These are phyloP conservation scores for Athalia rosae DNA, from an alignment of 2,888 invertebrate species.

Conservation along the genomic window DNA sequence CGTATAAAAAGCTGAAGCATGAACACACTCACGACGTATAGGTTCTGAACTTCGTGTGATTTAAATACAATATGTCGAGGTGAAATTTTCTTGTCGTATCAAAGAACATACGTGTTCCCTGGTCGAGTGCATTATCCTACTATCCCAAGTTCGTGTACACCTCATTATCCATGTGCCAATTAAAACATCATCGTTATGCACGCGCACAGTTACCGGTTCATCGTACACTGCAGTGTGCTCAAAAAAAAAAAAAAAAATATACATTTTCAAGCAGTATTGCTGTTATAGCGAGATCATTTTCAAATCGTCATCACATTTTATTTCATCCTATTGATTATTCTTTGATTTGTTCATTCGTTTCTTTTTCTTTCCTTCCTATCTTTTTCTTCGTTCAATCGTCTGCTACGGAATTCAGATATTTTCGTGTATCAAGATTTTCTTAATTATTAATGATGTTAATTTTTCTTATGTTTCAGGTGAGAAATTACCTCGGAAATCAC, in stretches of 20 bases:
- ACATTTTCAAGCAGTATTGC: no score
- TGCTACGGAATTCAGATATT: no score
- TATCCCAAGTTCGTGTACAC: background rate
- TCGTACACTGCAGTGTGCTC: no score
- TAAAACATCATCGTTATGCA: no score
- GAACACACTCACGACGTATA: constrained; percentile 1
- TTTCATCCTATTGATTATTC: no score
- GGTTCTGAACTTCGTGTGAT: background rate
- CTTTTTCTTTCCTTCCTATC: no score
- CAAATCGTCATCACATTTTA: no score
- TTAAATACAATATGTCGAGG: constrained; percentile 24
- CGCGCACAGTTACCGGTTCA: no score
- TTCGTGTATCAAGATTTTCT: background rate
- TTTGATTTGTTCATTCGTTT: no score
- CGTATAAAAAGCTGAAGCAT: background rate
- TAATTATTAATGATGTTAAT: background rate
- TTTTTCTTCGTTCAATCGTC: no score
- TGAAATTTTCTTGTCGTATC: background rate
- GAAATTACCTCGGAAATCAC: background rate
- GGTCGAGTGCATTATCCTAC: background rate
- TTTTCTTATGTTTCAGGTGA: constrained; percentile 23
- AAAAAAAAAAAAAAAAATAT: no score
- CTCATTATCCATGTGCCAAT: background rate
- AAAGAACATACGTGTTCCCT: background rate
- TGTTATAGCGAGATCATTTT: no score